Conservation (phyloP, 2,113 vertebrate genomes). For the Microtus richardsoni region DNA sequence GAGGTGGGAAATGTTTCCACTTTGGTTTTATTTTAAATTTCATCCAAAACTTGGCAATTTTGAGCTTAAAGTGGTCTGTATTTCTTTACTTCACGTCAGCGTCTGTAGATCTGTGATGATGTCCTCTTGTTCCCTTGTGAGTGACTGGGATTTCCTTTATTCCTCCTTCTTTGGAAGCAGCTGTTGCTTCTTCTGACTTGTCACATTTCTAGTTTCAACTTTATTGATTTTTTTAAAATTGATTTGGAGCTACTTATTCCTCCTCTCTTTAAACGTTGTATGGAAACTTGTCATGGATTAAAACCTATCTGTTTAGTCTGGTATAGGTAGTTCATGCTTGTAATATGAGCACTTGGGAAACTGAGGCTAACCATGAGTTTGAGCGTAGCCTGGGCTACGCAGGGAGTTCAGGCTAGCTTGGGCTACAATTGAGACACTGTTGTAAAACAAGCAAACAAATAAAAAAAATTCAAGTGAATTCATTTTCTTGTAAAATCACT, state of each 20-base stretch:
- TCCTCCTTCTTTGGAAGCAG: neutral
- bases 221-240: neutral
- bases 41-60: neutral
- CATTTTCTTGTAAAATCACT: neutral
- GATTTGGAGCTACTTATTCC: neutral
- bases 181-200: neutral
- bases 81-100: neutral
- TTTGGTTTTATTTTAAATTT: neutral
- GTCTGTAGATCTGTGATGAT: neutral
- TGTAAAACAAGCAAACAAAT: neutral
- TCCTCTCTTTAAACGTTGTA: neutral
- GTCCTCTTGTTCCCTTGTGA: neutral
- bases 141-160: neutral
- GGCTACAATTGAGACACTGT: neutral
- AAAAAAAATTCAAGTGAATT: neutral
- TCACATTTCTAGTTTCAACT: neutral
- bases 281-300: neutral
- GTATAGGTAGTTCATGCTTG: neutral
- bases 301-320: neutral
- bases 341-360: neutral
- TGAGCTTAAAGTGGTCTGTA: neutral
- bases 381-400: neutral
- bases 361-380: neutral
- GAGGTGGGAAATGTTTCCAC: neutral
- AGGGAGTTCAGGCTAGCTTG: neutral